Evolutionary conservation across 1,140 invertebrate species (phyloP).

Genomic region (Bombus ignitus): DNA sequence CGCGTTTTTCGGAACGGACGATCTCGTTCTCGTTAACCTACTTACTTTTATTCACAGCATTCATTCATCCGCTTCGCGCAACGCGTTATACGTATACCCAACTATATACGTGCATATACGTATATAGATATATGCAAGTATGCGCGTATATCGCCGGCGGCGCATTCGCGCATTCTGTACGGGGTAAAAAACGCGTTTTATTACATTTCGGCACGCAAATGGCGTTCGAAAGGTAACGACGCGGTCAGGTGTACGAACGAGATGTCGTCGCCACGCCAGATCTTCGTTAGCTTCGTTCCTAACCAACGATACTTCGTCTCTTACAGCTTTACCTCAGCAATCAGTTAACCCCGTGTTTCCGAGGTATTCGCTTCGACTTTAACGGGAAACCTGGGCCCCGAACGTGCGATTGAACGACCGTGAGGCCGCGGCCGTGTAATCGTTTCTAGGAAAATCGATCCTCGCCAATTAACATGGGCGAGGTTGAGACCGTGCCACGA

Average conservation of each 20-base stretch:
- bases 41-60: slow-evolving; percentile 47
- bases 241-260: not conserved
- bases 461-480: slow-evolving; percentile 53
- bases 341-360: not conserved
- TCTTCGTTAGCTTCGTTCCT: slow-evolving; percentile 7
- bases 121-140: not conserved
- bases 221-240: slow-evolving; percentile 1
- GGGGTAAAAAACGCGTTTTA: slow-evolving; percentile 9
- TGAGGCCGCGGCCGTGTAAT: slow-evolving; percentile 47
- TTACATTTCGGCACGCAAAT: slow-evolving; percentile 24
- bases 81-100: not conserved
- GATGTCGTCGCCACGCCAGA: not conserved
- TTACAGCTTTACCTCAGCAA: not conserved
- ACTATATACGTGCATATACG: not conserved
- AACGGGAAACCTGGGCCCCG: slow-evolving; percentile 16
- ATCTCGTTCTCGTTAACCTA: slow-evolving; percentile 50
- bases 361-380: not conserved
- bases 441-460: slow-evolving; percentile 49
- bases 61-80: slow-evolving; percentile 41
- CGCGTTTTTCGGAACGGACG: slow-evolving; percentile 20
- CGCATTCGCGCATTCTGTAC: not conserved
- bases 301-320: not conserved
- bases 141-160: not conserved
- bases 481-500: slow-evolving; percentile 39
- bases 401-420: slow-evolving; percentile 36